Conservation (phyloP, 2,888 invertebrate species). For the Anodontia alba region DNA sequence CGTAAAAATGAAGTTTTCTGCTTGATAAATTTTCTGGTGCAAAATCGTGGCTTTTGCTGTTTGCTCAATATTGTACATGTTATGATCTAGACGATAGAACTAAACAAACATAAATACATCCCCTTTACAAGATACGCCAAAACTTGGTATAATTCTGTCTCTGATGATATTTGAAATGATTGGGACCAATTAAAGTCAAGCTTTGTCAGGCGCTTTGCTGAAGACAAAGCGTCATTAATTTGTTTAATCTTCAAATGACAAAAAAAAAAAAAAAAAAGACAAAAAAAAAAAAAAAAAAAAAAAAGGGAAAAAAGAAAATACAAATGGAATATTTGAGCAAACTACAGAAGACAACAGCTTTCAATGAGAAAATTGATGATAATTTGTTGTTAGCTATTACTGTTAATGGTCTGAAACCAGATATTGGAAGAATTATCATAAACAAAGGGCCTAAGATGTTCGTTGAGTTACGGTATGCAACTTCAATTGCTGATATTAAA, state of each 20-base stretch:
- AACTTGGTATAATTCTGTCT: conserved; percentile 23
- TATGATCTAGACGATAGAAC: neutral
- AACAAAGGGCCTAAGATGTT: conserved; percentile 24
- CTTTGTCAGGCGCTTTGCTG: neutral
- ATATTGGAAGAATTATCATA: conserved; percentile 6
- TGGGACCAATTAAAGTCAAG: neutral
- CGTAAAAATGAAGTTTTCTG: neutral
- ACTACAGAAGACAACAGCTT: neutral
- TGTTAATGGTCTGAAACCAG: conserved; percentile 7
- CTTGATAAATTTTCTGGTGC: neutral
- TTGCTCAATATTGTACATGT: neutral
- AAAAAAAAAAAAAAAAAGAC: neutral
- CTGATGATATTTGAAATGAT: neutral
- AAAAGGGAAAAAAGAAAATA: too few species aligned
- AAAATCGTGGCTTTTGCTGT: neutral
- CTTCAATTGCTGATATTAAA: conserved; percentile 13
- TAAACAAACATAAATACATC: neutral
- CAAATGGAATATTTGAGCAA: conserved; percentile 14
- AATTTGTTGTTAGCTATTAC: conserved; percentile 18
- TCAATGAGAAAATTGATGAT: neutral
- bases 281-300: too few species aligned
- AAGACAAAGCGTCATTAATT: conserved; percentile 1
- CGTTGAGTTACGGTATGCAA: conserved; percentile 7
- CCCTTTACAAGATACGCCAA: neutral
- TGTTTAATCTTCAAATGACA: conserved; percentile 1